Conservation (phyloP, 2,113 vertebrate species). For the Oreocharis arfaki region DNA sequence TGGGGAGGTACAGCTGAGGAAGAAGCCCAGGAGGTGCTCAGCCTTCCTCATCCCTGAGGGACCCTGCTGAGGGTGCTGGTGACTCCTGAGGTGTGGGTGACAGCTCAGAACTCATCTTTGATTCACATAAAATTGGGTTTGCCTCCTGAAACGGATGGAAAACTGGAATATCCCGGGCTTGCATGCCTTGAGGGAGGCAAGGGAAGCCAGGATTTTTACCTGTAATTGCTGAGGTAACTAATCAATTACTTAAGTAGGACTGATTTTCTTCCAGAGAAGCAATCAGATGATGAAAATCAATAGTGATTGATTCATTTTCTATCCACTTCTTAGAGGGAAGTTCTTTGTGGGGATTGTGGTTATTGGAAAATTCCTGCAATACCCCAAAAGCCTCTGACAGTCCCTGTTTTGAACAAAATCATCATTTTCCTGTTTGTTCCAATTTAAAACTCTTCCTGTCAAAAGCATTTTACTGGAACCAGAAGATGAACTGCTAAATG, state of each 20-base stretch:
- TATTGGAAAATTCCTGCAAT: not conserved
- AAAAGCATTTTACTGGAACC: slow-evolving; percentile 3
- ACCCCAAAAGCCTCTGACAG: not conserved
- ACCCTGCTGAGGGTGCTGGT: fast-evolving
- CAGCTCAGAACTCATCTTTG: not conserved
- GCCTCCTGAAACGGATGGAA: not conserved
- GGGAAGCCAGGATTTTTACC: not conserved
- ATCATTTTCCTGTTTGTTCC: not conserved
- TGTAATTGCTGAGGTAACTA: not conserved
- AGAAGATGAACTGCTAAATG: not conserved
- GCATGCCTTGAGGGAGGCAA: not conserved
- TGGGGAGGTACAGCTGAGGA: not conserved
- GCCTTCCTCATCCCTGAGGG: not conserved
- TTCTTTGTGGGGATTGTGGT: not conserved
- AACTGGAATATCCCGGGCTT: not conserved
- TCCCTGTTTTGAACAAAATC: not conserved
- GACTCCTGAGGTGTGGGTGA: not conserved
- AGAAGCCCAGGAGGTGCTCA: not conserved
- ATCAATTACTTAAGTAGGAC: not conserved
- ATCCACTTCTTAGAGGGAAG: not conserved
- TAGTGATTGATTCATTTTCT: not conserved
- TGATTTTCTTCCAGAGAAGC: not conserved
- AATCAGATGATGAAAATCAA: not conserved
- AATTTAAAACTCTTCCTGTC: slow-evolving; percentile 14
- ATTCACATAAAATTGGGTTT: not conserved